Percentiles rank a stretch among this genome's conserved stretches.
Evolutionary conservation across 2,113 vertebrate genomes (phyloP).

Genomic region (Acrocephalus arundinaceus): DNA sequence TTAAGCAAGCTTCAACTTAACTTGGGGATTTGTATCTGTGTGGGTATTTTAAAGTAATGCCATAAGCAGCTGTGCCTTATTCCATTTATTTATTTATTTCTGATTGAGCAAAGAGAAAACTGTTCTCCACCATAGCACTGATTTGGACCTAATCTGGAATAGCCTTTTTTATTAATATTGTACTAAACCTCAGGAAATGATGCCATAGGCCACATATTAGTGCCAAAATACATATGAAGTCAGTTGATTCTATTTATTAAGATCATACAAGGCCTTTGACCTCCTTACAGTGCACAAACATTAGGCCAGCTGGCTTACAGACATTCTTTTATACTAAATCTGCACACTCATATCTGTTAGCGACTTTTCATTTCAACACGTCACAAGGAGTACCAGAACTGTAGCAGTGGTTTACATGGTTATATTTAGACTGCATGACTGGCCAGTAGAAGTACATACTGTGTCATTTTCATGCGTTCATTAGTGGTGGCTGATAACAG

Average conservation of each 20-base stretch:
- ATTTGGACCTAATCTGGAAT: slow-evolving; percentile 65
- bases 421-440: not conserved
- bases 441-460: not conserved
- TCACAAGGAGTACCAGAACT: not conserved
- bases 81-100: slow-evolving; percentile 18
- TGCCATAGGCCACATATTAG: slow-evolving; percentile 76
- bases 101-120: slow-evolving; percentile 50
- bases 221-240: slow-evolving; percentile 76
- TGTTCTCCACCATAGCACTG: slow-evolving; percentile 25
- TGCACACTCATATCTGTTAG: slow-evolving; percentile 64
- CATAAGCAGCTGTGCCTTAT: slow-evolving; percentile 18
- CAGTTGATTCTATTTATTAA: slow-evolving; percentile 76
- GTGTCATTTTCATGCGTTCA: not conserved
- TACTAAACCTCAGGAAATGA: slow-evolving; percentile 78
- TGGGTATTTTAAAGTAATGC: slow-evolving; percentile 33
- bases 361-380: slow-evolving; percentile 62
- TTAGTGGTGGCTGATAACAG: slow-evolving; percentile 41
- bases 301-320: slow-evolving; percentile 66
- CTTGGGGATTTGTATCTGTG: slow-evolving; percentile 7
- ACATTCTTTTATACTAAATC: slow-evolving; percentile 56
- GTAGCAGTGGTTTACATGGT: not conserved
- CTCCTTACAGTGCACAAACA: slow-evolving; percentile 52
- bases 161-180: slow-evolving; percentile 73
- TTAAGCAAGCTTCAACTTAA: slow-evolving; percentile 22
- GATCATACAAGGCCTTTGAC: slow-evolving; percentile 73